Base-by-base conservation (phyloP, 2,113 vertebrate genomes). In the Macheiramphus alcinus region DNA sequence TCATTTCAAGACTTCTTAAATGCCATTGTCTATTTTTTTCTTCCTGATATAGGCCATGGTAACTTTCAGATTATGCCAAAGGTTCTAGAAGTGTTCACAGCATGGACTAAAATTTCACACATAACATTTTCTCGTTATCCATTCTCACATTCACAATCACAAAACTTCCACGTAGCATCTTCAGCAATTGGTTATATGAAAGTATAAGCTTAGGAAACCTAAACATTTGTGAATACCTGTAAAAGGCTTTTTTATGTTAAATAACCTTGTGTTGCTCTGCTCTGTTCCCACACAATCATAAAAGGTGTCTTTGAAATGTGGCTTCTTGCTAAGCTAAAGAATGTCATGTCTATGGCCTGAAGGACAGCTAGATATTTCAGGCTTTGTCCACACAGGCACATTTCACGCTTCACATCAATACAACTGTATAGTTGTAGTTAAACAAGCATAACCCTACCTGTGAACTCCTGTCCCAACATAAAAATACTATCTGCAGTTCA, bases 281-380 rank as follows among this genome's bases (percentile, higher is more conserved):
- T 97, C 56, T 58, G 15, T 90, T 96, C 42, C 36, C 38, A 38
- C 45, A 65, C 53, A 74, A 66, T 32, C 50, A 66, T 38, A 50
- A 93, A 91, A 86, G 47, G 3, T 47, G 13, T 67, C 73, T 97
- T 95, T 96, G 95, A 93, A 92, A 88, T 53, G 25, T 80, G 74
- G 38, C 40, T 83, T 92, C 81, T 94, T 80, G 74, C 67, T 90
- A 90, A 92, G 85, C 36, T 80, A 43, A 80, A 91, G 78, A 83
- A 66, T 3, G 6, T 62, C 27, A 8, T 61, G 47, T 78, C 75
- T 83, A 0, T 70, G 66, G 62, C 63, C 75, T 83, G 71, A 92
- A 88, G 80, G 66, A 43, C 56, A 86, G 48, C 43, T 71, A 47
- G 74, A 13, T 85, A 29, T 56, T 88, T 93, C 81, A 90, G 40